Conservation (phyloP, 1,140 invertebrate genomes). For the Drosophila biarmipes region DNA sequence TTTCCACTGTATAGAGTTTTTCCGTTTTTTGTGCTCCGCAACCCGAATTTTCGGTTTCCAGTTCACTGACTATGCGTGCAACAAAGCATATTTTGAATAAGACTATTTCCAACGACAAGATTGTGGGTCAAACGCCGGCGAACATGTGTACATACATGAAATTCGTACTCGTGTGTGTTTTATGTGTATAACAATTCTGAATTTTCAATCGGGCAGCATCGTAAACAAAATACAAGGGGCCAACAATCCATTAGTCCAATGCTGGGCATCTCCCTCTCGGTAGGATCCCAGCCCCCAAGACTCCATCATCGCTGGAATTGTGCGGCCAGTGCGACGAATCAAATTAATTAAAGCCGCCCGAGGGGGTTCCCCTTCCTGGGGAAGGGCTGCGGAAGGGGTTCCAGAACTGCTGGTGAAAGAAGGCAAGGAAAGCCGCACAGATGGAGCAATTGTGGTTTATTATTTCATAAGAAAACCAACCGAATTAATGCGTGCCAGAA, state of each 20-base stretch:
- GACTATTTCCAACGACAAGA: constrained; percentile 54
- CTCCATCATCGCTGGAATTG: constrained; percentile 27
- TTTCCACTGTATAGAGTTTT: constrained; percentile 47
- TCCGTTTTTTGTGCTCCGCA: background rate
- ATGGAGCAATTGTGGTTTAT: constrained; percentile 72
- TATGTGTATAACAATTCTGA: constrained; percentile 64
- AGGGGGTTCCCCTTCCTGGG: constrained; percentile 20
- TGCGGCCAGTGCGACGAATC: constrained; percentile 73
- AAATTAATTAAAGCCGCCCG: constrained; percentile 71
- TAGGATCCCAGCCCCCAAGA: constrained; percentile 13
- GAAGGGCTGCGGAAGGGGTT: constrained; percentile 1
- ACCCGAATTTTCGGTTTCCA: constrained; percentile 41
- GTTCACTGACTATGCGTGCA: constrained; percentile 63
- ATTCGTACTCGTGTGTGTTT: constrained; percentile 37
- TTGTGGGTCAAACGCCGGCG: constrained; percentile 60
- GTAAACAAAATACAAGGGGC: constrained; percentile 71
- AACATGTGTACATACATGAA: constrained; percentile 26
- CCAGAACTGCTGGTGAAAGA: constrained; percentile 12
- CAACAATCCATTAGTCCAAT: constrained; percentile 68
- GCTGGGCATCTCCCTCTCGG: constrained; percentile 17
- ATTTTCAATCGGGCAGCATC: constrained; percentile 66
- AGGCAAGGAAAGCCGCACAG: constrained; percentile 37
- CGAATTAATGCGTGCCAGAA: constrained; percentile 25
- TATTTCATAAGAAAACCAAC: constrained; percentile 62
- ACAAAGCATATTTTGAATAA: constrained; percentile 56